Conservation (phyloP, 2,113 vertebrate species). For the Synchiropus splendidus region DNA sequence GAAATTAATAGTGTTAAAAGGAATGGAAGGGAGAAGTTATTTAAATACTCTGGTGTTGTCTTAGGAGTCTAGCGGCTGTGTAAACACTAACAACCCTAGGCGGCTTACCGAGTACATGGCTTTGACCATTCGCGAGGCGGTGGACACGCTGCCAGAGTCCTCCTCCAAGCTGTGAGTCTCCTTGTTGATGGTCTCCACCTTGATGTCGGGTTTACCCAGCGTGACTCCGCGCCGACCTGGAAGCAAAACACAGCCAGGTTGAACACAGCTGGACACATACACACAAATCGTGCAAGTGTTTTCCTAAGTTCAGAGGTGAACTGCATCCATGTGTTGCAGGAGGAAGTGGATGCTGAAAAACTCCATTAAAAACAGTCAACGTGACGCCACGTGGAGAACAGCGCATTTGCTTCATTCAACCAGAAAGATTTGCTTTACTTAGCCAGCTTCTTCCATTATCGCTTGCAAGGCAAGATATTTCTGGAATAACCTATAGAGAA, state of each 20-base stretch:
- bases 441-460: no score
- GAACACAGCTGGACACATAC: constrained; percentile 29
- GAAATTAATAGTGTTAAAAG: constrained; percentile 44
- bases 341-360: not conserved
- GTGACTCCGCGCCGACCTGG: constrained; percentile 91
- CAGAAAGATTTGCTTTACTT: no score
- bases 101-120: constrained; percentile 92
- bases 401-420: no score
- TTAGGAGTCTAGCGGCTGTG: constrained; percentile 30
- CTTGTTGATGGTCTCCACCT: constrained; percentile 95
- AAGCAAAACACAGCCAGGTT: constrained; percentile 38
- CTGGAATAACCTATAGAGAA: no score
- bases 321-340: constrained; percentile 3
- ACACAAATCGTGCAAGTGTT: constrained; percentile 6
- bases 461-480: no score
- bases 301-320: constrained; percentile 16
- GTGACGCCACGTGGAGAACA: not conserved
- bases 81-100: constrained; percentile 32
- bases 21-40: constrained; percentile 36
- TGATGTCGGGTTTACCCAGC: constrained; percentile 90
- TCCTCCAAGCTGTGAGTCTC: constrained; percentile 90
- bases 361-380: no score
- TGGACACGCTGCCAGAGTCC: constrained; percentile 85
- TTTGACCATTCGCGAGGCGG: constrained; percentile 91
- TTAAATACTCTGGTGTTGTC: constrained; percentile 27